Base-by-base conservation (phyloP, 1,140 invertebrate genomes). In the Drosophila prosaltans region DNA sequence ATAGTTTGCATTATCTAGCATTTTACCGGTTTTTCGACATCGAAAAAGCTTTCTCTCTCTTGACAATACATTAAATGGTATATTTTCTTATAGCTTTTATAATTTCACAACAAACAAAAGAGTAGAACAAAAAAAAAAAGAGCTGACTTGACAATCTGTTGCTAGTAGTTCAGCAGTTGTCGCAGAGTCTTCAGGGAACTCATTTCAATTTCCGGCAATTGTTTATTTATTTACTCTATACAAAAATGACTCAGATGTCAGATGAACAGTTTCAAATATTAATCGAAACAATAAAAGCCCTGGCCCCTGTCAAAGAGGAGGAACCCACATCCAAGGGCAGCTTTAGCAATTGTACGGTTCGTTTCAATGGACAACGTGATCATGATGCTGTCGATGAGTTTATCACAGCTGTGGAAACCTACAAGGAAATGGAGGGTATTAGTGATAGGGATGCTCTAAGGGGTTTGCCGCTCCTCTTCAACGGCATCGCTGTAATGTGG, bases 301-400 rank as follows among this genome's bases (percentile, higher is more conserved):
- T 88, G 40, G 84, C 80, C 0, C 77, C 84, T 0, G 48, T 65
- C 26, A 59, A 74, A 67, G 59, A 69, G 0, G 60, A 63, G 6
- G 72, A 77, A 36, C 69, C 64, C 21, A 51, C 62, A 26, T 83
- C 90, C 0, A 92, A 91, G 58, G 91, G 90, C 1, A 91, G 81
- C 63, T 92, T 92, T 24, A 91, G 79, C 59, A 92, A 90, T 41
- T 92, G 91, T 24, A 28, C n/a, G 2, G 79, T 73, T 2, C 69
- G 72, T 1, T 92, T 91, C 21, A 77, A 80, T 26, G 91, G 91
- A 3, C 90, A 92, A 75, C 73, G 91, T 6, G 91, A 92, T 65
- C 74, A 91, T 59, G 88, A 91, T 59, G 90, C 88, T 9, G 91
- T 92, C 30, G 91, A 92, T 24, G 90, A 91, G 67, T 92, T 92